Evolutionary conservation across 2,113 vertebrate genomes (phyloP).

Genomic region (Elephas maximus): DNA sequence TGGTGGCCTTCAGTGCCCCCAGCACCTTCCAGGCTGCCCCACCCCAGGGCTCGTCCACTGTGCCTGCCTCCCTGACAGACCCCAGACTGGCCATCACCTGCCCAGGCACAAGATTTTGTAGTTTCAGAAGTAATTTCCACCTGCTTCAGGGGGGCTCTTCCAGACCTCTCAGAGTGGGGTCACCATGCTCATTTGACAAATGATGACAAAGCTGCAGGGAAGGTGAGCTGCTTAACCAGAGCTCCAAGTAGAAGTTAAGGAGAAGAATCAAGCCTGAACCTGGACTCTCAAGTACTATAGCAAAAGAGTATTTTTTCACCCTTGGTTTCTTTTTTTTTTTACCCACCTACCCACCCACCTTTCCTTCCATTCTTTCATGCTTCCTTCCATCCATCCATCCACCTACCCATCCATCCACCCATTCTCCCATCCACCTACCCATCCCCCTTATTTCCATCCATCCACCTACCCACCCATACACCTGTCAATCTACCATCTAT

Average conservation of each 20-base stretch:
- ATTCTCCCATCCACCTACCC: too few species aligned
- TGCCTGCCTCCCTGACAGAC: background rate
- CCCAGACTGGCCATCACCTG: background rate
- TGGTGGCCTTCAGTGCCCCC: accelerated
- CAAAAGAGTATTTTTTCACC: background rate
- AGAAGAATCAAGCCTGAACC: background rate
- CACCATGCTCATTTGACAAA: background rate
- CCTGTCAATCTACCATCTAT: too few species aligned
- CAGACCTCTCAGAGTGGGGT: background rate
- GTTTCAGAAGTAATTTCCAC: background rate
- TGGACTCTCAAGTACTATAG: too few species aligned
- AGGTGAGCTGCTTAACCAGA: background rate
- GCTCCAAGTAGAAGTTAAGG: background rate
- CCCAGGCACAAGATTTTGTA: background rate
- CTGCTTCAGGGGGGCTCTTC: background rate
- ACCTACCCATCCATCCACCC: too few species aligned
- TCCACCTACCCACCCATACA: too few species aligned
- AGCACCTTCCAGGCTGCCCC: background rate
- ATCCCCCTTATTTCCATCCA: too few species aligned
- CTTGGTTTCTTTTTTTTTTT: background rate
- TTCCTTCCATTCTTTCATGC: background rate
- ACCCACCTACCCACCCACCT: background rate
- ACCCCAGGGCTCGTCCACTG: too few species aligned
- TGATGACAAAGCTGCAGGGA: background rate
- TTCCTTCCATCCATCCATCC: background rate